phyloP scores from a whole-genome alignment of 2,797 vertebrate species.

The Poecile montanus region DNA sequence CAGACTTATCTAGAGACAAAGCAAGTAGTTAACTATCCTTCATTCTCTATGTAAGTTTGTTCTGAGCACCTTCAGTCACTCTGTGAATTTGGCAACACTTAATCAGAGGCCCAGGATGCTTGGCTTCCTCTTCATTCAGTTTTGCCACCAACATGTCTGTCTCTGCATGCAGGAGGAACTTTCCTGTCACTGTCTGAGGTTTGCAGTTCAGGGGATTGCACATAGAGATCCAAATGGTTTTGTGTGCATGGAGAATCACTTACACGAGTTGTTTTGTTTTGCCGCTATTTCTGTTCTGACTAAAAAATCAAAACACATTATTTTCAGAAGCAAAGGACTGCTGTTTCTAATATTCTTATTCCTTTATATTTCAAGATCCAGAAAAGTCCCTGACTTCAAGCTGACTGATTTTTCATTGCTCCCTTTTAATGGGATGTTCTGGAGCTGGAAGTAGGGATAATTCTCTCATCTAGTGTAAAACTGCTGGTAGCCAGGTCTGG shows the following conservation, averaged over 20 bases:
- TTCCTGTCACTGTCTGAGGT: not conserved
- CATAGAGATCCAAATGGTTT: not conserved
- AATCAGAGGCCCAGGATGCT: not conserved
- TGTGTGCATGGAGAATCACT: not conserved
- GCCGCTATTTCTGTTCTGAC: not conserved
- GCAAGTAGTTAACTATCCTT: not conserved
- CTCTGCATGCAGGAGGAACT: not conserved
- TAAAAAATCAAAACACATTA: not conserved
- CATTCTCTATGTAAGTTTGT: not conserved
- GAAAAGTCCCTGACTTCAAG: not conserved
- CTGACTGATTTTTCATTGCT: not conserved
- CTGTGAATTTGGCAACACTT: not conserved
- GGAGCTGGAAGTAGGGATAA: not conserved
- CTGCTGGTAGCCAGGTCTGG: not conserved
- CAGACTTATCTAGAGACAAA: not conserved
- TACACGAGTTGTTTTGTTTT: not conserved
- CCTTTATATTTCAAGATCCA: not conserved
- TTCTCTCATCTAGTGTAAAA: not conserved
- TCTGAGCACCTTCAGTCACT: not conserved
- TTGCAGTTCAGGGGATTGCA: not conserved
- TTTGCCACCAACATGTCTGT: not conserved
- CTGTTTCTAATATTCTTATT: not conserved
- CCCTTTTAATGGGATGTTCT: not conserved
- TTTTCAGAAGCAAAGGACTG: not conserved
- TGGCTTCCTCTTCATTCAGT: not conserved